Evolutionary conservation across 2,113 vertebrate genomes (phyloP).

Genomic region (Desmodus rotundus): DNA sequence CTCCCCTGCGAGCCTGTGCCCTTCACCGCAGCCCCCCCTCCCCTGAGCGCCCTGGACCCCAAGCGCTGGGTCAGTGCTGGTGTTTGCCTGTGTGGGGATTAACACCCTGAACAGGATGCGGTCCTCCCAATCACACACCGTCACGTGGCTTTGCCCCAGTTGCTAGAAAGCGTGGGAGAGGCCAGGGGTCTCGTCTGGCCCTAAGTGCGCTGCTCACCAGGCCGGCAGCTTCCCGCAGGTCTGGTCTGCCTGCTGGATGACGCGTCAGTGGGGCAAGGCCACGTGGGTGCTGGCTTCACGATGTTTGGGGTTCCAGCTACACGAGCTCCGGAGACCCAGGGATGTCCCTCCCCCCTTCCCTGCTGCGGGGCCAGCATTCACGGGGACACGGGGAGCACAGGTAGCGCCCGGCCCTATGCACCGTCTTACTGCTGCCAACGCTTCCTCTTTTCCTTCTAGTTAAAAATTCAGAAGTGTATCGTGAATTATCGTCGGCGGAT

Average conservation of each 20-base stretch:
- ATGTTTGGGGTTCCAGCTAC: not conserved
- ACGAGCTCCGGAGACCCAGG: not conserved
- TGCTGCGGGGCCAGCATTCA: rapidly evolving
- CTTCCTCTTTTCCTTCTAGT: not conserved
- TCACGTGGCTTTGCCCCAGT: too few relatives aligned
- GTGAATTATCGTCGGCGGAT: not conserved
- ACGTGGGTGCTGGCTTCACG: not conserved
- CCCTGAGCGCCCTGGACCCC: too few relatives aligned
- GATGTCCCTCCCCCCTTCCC: not conserved
- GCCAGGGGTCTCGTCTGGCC: not conserved
- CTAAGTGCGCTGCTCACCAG: rapidly evolving
- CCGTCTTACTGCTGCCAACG: not conserved
- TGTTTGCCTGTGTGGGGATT: too few relatives aligned
- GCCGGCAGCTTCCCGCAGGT: not conserved
- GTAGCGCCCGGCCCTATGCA: not conserved
- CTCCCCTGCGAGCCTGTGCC: too few relatives aligned
- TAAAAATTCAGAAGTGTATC: not conserved
- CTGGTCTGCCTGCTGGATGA: not conserved
- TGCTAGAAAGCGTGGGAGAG: not conserved
- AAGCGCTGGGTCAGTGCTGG: too few relatives aligned
- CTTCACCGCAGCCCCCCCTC: too few relatives aligned
- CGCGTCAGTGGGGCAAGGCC: not conserved
- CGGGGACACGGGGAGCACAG: rapidly evolving
- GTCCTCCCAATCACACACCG: rapidly evolving
- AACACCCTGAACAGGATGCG: rapidly evolving